Percentiles rank a stretch among this genome's conserved stretches.
Evolutionary conservation across 2,113 vertebrate species (phyloP).

Genomic region (Serilophus lunatus): DNA sequence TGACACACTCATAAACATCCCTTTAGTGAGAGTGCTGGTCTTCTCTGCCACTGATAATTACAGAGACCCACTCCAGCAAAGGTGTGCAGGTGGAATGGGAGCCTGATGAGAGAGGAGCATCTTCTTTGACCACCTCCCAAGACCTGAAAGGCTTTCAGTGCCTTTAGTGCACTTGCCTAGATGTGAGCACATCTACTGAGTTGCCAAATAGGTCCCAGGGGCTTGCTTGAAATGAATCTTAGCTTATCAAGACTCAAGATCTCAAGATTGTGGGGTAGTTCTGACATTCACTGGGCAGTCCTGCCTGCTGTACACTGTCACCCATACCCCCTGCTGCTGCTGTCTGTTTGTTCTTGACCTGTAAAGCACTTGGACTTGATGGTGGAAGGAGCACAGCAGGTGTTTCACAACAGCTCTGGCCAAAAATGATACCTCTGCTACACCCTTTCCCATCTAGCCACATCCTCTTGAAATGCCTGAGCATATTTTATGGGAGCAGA

Average conservation of each 20-base stretch:
- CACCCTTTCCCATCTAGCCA: constrained; percentile 5
- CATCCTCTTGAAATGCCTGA: background rate
- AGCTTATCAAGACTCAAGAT: background rate
- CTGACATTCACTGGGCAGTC: background rate
- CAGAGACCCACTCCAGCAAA: background rate
- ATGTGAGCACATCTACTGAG: background rate
- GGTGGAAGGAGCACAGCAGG: background rate
- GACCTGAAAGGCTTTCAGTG: background rate
- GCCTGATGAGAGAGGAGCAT: background rate
- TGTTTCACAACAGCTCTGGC: background rate
- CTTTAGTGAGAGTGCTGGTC: background rate
- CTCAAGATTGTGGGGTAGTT: background rate
- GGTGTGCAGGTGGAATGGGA: background rate
- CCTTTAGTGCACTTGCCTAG: background rate
- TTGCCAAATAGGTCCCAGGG: background rate
- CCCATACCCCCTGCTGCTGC: background rate
- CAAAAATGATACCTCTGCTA: background rate
- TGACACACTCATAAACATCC: background rate
- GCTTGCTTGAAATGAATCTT: background rate
- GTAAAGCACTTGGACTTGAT: rapidly evolving
- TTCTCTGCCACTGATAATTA: background rate
- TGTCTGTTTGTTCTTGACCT: background rate
- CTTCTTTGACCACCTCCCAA: background rate
- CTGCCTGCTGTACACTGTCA: background rate
- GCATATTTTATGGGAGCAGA: background rate